Evolutionary conservation across 2,113 vertebrate genomes (phyloP).

Genomic region (Ictalurus furcatus): DNA sequence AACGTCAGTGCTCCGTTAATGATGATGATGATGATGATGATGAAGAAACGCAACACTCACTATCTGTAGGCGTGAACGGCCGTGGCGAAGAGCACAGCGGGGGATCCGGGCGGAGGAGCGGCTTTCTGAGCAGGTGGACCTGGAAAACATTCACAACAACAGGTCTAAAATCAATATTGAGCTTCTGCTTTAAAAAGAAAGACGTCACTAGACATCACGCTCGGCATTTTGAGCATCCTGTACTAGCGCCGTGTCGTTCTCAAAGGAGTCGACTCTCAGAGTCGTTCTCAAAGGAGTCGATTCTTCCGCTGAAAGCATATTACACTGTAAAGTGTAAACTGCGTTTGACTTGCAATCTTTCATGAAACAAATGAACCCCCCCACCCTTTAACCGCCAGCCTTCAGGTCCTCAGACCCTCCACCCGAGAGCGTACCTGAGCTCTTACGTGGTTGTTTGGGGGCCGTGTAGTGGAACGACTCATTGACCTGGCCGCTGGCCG

Average conservation of each 20-base stretch:
- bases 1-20: neutral
- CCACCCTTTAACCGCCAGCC: too few relatives aligned
- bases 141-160: constrained; percentile 38
- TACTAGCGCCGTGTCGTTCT: neutral
- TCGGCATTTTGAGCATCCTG: neutral
- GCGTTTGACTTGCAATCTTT: neutral
- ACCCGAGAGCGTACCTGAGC: constrained; percentile 69
- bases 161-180: neutral
- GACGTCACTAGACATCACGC: neutral
- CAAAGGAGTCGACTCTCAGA: neutral
- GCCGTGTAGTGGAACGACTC: constrained; percentile 96
- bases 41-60: constrained; percentile 72
- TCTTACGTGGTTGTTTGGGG: constrained; percentile 92
- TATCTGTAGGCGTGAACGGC: constrained; percentile 86
- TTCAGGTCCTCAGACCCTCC: neutral
- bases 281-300: too few relatives aligned
- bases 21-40: neutral
- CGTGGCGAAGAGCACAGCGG: constrained; percentile 79
- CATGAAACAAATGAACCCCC: too few relatives aligned
- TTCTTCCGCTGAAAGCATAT: too few relatives aligned
- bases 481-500: constrained; percentile 78
- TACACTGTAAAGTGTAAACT: too few relatives aligned
- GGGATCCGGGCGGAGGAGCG: constrained; percentile 58
- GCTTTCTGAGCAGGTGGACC: constrained; percentile 71
- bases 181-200: neutral